These are phyloP conservation scores for Pseudococcus jackbeardsleyi DNA, from an alignment of 2,888 invertebrate genomes.

Conservation along the genomic window DNA sequence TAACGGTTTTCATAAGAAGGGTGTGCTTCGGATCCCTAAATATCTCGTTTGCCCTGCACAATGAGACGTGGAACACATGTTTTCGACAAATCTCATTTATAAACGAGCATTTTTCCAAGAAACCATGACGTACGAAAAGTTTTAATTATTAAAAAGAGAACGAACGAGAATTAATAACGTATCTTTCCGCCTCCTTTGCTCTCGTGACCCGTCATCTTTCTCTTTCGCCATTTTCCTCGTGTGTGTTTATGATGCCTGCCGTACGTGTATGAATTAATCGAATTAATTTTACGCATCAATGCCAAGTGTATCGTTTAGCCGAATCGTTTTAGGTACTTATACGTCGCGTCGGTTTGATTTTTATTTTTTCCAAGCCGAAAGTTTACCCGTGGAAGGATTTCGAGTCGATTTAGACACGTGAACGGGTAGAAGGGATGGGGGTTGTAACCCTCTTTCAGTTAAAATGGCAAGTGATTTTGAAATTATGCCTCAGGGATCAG, in stretches of 20 bases:
- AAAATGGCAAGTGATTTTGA: too few relatives aligned
- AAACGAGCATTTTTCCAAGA: constrained; percentile 57
- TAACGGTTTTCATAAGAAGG: constrained; percentile 64
- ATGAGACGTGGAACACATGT: constrained; percentile 63
- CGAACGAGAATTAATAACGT: constrained; percentile 45
- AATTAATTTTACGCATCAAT: constrained; percentile 49
- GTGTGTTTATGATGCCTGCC: constrained; percentile 48
- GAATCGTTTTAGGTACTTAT: background rate
- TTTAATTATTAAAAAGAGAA: constrained; percentile 56
- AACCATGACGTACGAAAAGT: constrained; percentile 55
- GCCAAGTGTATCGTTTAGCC: constrained; percentile 13
- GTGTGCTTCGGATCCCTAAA: constrained; percentile 63
- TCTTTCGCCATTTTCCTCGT: background rate
- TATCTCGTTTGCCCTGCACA: constrained; percentile 62
- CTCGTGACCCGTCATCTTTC: background rate
- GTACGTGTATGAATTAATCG: constrained; percentile 48
- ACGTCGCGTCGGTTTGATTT: background rate
- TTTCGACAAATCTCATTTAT: constrained; percentile 65
- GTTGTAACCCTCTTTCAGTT: background rate
- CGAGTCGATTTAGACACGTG: background rate
- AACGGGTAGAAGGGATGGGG: background rate
- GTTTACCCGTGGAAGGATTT: background rate
- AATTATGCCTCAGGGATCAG: too few relatives aligned
- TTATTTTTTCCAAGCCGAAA: background rate
- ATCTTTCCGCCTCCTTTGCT: constrained; percentile 37